Evolutionary conservation across 2,113 vertebrate species (phyloP), one percentile per base, ranked within the genome.

Genomic region (Cacatua alba): DNA sequence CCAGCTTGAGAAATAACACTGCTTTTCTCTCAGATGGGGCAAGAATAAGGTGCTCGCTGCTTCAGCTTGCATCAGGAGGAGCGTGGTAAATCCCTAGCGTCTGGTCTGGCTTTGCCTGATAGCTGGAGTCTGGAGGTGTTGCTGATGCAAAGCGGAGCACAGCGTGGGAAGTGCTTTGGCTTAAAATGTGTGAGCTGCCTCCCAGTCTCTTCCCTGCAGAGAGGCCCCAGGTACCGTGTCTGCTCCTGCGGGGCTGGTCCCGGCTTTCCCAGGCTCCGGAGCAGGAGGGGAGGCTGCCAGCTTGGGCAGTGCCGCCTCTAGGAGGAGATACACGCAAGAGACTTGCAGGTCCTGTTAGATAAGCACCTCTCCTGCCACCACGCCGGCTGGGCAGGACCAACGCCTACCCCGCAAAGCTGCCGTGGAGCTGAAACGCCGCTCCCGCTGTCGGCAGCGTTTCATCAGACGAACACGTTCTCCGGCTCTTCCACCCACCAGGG

Each of bases 391-490:
- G 71, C 39, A 37, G n/a, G 60, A 17, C 81, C 81, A 63, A 51
- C 39, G 31, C 91, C 89, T 51, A 6, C 53, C 39, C n/a, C 11
- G 18, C 20, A 9, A 31, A 80, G 72, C 90, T 39, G 88, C 60
- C 51, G 2, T 12, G 4, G 3, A 35, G 51, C 23, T 68, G 63
- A 63, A 76, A 4, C 63, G 2, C 25, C 0, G 2, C 63, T 88
- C 23, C 28, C 0, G 51, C 72, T 59, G 9, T 6, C 15, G 2
- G 72, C 77, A 62, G 70, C 21, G 21, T 71, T 71, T 26, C 43
- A 31, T 2, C 65, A n/a, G 68, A 23, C 4, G 0, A 74, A 19
- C 6, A 0, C 0, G 2, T 20, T 11, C 24, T 12, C 25, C 5
- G 25, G 13, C 43, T 70, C n/a, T 31, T 48, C 60, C 35, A 7